Conservation (phyloP, 1,140 invertebrate genomes). For the Nilaparvata lugens region DNA sequence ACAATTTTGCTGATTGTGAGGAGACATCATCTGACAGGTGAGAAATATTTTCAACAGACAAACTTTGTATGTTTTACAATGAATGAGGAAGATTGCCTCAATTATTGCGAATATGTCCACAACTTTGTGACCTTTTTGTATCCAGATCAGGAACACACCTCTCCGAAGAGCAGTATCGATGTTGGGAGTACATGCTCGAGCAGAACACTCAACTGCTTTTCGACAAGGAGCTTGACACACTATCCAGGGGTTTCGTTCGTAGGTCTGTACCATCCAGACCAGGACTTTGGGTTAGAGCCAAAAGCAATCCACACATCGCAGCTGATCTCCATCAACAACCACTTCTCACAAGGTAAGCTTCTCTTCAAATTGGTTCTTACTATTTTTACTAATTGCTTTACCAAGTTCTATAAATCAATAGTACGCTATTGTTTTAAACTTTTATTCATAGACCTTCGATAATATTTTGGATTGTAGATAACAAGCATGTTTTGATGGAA, state of each 20-base stretch:
- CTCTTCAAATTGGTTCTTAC: background rate
- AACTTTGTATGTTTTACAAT: background rate
- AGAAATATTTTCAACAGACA: background rate
- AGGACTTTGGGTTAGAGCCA: conserved; percentile 23
- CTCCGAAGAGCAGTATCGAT: conserved; percentile 80
- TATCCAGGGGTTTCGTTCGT: conserved; percentile 50
- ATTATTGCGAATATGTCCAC: background rate
- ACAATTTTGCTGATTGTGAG: conserved; percentile 38
- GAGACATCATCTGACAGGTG: conserved; percentile 42
- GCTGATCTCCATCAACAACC: conserved; percentile 13
- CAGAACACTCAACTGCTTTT: conserved; percentile 82
- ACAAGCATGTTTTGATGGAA: too few relatives aligned
- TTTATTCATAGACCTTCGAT: too few relatives aligned
- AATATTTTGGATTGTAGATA: too few relatives aligned
- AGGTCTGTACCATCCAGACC: conserved; percentile 25
- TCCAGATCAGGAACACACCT: conserved; percentile 36
- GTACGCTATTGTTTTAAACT: too few relatives aligned
- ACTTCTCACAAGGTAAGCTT: conserved; percentile 20
- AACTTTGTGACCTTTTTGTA: conserved; percentile 1
- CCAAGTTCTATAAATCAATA: too few relatives aligned
- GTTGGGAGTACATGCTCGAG: conserved; percentile 88
- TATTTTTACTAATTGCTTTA: background rate
- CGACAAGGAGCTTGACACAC: conserved; percentile 75
- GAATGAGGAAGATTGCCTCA: background rate
- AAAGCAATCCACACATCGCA: conserved; percentile 23